These are phyloP conservation scores for Scaptodrosophila lebanonensis DNA, from an alignment of 1,140 invertebrate genomes.

Conservation along the genomic window DNA sequence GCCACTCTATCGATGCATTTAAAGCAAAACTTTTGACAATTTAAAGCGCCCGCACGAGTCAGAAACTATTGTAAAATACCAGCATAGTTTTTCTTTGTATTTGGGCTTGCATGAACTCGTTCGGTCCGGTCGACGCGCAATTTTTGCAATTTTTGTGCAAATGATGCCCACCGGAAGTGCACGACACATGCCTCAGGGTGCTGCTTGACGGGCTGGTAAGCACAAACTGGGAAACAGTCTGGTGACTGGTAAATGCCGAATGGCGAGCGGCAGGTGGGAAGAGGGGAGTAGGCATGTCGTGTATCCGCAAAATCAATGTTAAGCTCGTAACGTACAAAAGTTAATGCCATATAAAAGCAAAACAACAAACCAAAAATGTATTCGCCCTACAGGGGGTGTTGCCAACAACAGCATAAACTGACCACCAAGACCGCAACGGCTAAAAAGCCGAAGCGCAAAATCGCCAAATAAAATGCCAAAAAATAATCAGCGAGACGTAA, in stretches of 20 bases:
- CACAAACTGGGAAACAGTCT: no score
- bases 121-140: conserved; percentile 31
- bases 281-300: conserved; percentile 18
- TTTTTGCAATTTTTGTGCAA: conserved; percentile 70
- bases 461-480: conserved; percentile 27
- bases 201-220: conserved; percentile 10
- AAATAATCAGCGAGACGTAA: conserved; percentile 36
- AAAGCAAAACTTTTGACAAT: conserved; percentile 27
- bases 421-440: conserved; percentile 30
- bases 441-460: conserved; percentile 47
- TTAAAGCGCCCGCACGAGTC: no score
- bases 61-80: conserved; percentile 30
- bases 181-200: conserved; percentile 56
- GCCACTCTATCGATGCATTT: no score
- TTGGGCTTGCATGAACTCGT: not conserved
- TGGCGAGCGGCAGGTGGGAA: not conserved
- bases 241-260: no score
- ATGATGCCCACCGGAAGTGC: conserved; percentile 63
- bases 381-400: no score
- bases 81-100: conserved; percentile 22
- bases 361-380: conserved; percentile 2
- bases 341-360: conserved; percentile 43
- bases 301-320: conserved; percentile 62
- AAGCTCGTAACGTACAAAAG: conserved; percentile 63
- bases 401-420: conserved; percentile 25